A percentile compares a stretch with the other conserved stretches of the same genome.
Conservation (phyloP, 1,140 invertebrate genomes). For the Tribolium castaneum region DNA sequence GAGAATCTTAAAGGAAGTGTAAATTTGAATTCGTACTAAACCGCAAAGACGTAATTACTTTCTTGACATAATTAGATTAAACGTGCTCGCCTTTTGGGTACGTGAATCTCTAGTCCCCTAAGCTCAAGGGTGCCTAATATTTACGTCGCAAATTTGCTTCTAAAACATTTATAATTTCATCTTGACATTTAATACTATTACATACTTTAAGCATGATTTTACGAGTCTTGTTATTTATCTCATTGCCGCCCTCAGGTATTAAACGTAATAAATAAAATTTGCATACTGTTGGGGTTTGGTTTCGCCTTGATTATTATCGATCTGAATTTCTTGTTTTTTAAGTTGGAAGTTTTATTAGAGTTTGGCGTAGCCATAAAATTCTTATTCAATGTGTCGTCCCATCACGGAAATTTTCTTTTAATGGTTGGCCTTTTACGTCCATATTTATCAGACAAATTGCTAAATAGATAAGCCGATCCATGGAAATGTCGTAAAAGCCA, state of each 20-base stretch:
- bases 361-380: not conserved
- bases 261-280: not conserved
- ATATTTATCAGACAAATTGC: conserved; percentile 31
- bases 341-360: conserved; percentile 8
- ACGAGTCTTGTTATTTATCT: not conserved
- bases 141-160: conserved; percentile 29
- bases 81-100: conserved; percentile 12
- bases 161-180: conserved; percentile 18
- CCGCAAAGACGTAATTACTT: conserved; percentile 33
- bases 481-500: conserved; percentile 9
- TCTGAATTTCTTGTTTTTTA: not conserved
- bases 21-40: conserved; percentile 15
- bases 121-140: conserved; percentile 8
- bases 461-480: conserved; percentile 26
- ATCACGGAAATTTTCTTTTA: conserved; percentile 23
- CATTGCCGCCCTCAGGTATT: not conserved
- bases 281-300: not conserved
- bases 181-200: conserved; percentile 17
- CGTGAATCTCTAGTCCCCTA: conserved; percentile 15
- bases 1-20: conserved; percentile 13
- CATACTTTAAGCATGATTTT: not conserved
- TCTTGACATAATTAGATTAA: conserved; percentile 34
- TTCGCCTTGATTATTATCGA: not conserved
- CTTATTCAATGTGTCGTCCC: not conserved
- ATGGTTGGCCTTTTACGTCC: conserved; percentile 15